phyloP scores from a whole-genome alignment of 92 coral and sea anemone genomes.

The Desmophyllum pertusum region DNA sequence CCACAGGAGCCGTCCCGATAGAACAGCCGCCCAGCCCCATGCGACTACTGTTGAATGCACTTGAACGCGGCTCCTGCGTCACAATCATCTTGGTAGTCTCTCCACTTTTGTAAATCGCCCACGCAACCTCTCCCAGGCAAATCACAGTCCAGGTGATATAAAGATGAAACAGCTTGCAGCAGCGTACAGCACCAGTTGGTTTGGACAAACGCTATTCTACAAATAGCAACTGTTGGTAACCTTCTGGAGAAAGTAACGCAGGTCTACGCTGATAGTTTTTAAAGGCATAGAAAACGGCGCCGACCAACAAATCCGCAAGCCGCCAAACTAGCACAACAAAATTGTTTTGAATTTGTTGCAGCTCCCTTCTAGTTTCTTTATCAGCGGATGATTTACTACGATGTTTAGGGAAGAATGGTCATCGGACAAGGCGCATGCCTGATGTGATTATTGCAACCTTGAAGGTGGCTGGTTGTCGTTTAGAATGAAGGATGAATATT shows the following conservation, averaged over 20 bases:
- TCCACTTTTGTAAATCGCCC: background rate
- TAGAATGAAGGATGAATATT: slow-evolving; percentile 18
- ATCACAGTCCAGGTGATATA: background rate
- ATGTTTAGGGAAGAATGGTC: background rate
- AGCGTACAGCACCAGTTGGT: background rate
- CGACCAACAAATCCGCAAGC: slow-evolving; percentile 21
- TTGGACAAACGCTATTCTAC: background rate
- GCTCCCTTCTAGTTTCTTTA: slow-evolving; percentile 3
- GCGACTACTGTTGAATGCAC: background rate
- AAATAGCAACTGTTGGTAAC: background rate
- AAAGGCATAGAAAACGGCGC: slow-evolving; percentile 30
- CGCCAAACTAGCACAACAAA: slow-evolving; percentile 25
- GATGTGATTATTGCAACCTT: background rate
- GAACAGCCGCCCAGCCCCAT: slow-evolving; percentile 1
- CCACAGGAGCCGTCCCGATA: background rate
- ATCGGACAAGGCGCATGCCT: slow-evolving; percentile 4
- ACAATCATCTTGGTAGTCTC: background rate
- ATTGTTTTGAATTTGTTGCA: slow-evolving; percentile 34
- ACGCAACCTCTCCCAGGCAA: background rate
- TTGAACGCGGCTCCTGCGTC: background rate
- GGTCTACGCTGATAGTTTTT: background rate
- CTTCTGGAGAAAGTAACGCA: background rate
- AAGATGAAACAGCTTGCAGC: background rate
- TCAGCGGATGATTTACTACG: slow-evolving; percentile 16
- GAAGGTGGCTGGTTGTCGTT: background rate